Evolutionary conservation across 2,797 vertebrate genomes (phyloP), one percentile per base, ranked within the genome.

Genomic region (Onychomys arenicola): DNA sequence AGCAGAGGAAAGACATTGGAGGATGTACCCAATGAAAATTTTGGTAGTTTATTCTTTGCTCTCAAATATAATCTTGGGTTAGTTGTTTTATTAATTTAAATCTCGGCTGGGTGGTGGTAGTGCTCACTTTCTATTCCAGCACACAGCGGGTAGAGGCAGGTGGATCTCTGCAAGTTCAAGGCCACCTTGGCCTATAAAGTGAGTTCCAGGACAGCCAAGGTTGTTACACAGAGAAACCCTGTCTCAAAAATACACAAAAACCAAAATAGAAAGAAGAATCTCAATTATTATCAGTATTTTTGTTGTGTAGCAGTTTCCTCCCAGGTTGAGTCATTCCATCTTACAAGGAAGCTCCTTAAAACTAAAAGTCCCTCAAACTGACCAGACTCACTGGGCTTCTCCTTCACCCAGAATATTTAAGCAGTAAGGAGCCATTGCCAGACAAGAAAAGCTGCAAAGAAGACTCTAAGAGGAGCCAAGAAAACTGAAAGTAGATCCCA

Each of bases 61-160:
- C 95, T 87, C 55, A 84, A 93, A 75, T 49, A 65, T 23, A 65
- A 73, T 55, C 89, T 91, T 67, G 59, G 81, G 78, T 90, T 40
- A 52, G n/a, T 81, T 94, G 27, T 63, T 78, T 34, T 87, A 19
- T n/a, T 92, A 25, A 96, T 63, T 40, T 80, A 75, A 96, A 34
- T 67, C 32, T 34, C 14, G 34, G 65, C 6, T 67, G 65, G 32
- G 32, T 13, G 16, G 32, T 67, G 2, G 32, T 67, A 6, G 6
- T 67, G 65, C 65, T 16, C 65, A 34, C 12, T 12, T 67, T 67
- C 34, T 14, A 67, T 34, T 2, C 13, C 65, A 67, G 65, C 5
- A 16, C 65, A 34, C 14, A 13, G 65, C 32, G 67, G 65, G 32
- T 32, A 67, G 32, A 67, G 14, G 14, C 65, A 67, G 32, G 65